phyloP scores from a whole-genome alignment of 2,888 invertebrate genomes.

The Anthophora plumipes region DNA sequence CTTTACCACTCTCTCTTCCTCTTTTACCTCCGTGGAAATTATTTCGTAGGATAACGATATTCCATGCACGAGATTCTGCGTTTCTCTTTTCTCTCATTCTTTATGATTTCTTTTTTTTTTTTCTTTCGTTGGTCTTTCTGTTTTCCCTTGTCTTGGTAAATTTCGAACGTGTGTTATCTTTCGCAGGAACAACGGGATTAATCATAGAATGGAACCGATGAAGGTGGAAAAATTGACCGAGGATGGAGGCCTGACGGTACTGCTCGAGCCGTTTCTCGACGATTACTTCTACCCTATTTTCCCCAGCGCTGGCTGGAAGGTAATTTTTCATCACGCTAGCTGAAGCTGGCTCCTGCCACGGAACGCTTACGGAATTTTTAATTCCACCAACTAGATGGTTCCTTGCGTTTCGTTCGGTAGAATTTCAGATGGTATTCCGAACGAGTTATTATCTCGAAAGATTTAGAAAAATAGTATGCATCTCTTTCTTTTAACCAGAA shows the following conservation, averaged over 20 bases:
- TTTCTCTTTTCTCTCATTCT: not conserved
- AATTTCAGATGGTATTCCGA: too few species aligned
- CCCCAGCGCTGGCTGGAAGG: slow-evolving; percentile 87
- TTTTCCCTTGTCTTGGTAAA: too few species aligned
- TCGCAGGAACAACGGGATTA: not conserved
- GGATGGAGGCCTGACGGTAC: slow-evolving; percentile 86
- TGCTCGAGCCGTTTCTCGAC: slow-evolving; percentile 86
- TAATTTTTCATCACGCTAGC: slow-evolving; percentile 72
- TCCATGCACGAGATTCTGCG: not conserved
- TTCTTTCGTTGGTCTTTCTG: not conserved
- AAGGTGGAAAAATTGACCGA: slow-evolving; percentile 75
- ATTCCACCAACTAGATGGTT: not conserved
- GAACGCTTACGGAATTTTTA: slow-evolving; percentile 13
- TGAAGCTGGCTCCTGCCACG: not conserved
- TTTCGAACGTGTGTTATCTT: too few species aligned
- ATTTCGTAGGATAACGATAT: not conserved
- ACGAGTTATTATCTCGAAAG: too few species aligned
- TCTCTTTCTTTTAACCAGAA: too few species aligned
- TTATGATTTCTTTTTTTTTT: not conserved
- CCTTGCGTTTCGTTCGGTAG: not conserved
- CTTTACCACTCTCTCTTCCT: not conserved
- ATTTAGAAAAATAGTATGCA: too few species aligned
- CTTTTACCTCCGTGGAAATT: not conserved
- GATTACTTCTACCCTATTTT: slow-evolving; percentile 87
- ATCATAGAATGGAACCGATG: slow-evolving; percentile 4